A percentile compares a stretch with the other conserved stretches of the same genome.
phyloP scores from a whole-genome alignment of 53 echinoderm and acorn worm genomes.

The Crossaster papposus region DNA sequence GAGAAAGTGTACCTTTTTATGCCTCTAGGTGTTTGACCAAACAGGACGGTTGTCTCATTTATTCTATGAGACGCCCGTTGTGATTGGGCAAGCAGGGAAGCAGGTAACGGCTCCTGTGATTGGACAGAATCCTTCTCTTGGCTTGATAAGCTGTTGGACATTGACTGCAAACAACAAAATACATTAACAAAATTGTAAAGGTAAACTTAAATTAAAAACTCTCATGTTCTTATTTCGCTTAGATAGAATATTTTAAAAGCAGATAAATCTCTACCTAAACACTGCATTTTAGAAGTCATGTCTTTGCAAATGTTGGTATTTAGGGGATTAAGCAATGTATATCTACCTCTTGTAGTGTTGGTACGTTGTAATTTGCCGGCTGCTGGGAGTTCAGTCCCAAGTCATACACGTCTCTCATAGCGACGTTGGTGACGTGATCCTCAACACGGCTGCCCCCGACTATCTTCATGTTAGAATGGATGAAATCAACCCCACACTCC shows the following conservation, averaged over 20 bases:
- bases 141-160: background rate
- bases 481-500: conserved; percentile 85
- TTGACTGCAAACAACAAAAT: conserved; percentile 1
- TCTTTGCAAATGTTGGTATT: no score
- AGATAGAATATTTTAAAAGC: no score
- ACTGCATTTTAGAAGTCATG: background rate
- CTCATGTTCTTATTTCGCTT: background rate
- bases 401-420: conserved; percentile 84
- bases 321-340: background rate
- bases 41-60: conserved; percentile 69
- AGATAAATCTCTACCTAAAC: no score
- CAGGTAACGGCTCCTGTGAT: conserved; percentile 22
- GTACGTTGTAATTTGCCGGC: conserved; percentile 92
- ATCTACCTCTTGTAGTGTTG: conserved; percentile 72
- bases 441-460: conserved; percentile 86
- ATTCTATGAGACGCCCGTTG: conserved; percentile 51
- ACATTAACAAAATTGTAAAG: background rate
- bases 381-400: conserved; percentile 80
- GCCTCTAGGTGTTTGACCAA: conserved; percentile 85
- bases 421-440: conserved; percentile 87
- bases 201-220: background rate
- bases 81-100: conserved; percentile 46
- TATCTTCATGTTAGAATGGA: conserved; percentile 89
- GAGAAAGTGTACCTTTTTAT: conserved; percentile 65
- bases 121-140: conserved; percentile 6